Evolutionary conservation across 2,797 vertebrate genomes (phyloP).

Genomic region (Rhinophrynus dorsalis): DNA sequence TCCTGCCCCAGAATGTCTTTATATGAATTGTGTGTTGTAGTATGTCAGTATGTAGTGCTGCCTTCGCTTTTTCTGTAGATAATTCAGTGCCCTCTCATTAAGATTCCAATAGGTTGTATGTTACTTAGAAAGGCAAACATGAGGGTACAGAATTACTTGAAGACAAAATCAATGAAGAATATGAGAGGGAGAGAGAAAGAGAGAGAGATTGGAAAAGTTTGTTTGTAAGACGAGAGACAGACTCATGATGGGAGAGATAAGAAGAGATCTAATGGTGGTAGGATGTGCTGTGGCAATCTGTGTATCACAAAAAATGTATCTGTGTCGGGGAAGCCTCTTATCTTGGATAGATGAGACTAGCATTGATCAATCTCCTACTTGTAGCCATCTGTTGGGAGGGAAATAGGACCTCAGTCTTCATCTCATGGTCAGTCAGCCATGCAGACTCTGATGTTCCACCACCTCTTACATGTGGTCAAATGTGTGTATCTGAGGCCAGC

Average conservation of each 20-base stretch:
- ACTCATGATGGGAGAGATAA: no score
- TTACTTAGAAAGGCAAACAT: no score
- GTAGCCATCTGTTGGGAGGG: background rate
- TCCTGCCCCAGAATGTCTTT: no score
- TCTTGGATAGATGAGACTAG: background rate
- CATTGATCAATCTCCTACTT: background rate
- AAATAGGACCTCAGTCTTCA: constrained; percentile 14
- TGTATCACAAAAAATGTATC: background rate
- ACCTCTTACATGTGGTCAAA: constrained; percentile 22
- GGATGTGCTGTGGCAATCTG: background rate
- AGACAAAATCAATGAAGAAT: background rate
- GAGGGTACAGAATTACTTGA: no score
- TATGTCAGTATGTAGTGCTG: no score
- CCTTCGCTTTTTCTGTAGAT: no score
- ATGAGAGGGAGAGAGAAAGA: background rate
- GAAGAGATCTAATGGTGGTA: no score
- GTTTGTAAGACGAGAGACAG: background rate
- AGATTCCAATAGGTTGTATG: no score
- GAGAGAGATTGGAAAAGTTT: no score
- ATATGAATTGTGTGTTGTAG: no score
- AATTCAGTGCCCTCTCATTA: no score
- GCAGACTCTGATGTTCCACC: constrained; percentile 36
- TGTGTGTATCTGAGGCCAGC: constrained; percentile 76
- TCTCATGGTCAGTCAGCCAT: constrained; percentile 70
- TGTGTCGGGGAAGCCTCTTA: no score